Evolutionary conservation across 2,113 vertebrate genomes (phyloP), one percentile per base, ranked within the genome.

Genomic region (Cyprinodon tularosa): DNA sequence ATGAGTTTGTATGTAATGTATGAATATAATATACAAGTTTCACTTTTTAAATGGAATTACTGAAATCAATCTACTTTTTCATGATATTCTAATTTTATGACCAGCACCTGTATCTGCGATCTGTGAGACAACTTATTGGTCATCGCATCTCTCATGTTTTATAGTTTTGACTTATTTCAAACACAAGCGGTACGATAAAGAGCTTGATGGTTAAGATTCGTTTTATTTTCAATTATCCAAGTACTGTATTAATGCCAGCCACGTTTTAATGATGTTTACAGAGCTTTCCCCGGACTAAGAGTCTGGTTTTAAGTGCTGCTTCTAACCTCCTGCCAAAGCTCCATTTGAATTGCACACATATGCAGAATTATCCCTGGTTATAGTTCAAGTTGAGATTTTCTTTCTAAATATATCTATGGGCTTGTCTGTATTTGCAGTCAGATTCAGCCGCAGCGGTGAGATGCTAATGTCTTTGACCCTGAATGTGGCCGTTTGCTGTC

Each of bases 171-270:
- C 63, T 86, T 86, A 84, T 88, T 90, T 88, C 76, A 76, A 85
- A 88, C 72, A 80, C 76, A 68, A 37, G 60, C 39, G 68, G 71
- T 89, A 89, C 91, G 81, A 87, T 88, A 68, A 89, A 88, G 81
- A 89, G 90, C 86, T 85, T 90, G 79, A 88, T 72, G 80, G 65
- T 76, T 86, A 57, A 79, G 66, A 85, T 74, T 66, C 68, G 50
- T 87, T 89, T 48, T 48, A 14, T 50, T 83, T 71, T 6, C 78
- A 66, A 85, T 80, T 80, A 72, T 90, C 74, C 69, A 70, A 82
- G 72, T 66, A 88, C 85, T 92, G 72, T 66, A 88, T 86, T 92
- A 90, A 73, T 47, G 71, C 80, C 14, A 40, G 60, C 61, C 71
- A 59, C 61, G 68, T 86, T 83, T 76, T 62, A 22, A 71, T 64